Conservation (phyloP, 1,140 invertebrate genomes). For the Scaptomyza montana region DNA sequence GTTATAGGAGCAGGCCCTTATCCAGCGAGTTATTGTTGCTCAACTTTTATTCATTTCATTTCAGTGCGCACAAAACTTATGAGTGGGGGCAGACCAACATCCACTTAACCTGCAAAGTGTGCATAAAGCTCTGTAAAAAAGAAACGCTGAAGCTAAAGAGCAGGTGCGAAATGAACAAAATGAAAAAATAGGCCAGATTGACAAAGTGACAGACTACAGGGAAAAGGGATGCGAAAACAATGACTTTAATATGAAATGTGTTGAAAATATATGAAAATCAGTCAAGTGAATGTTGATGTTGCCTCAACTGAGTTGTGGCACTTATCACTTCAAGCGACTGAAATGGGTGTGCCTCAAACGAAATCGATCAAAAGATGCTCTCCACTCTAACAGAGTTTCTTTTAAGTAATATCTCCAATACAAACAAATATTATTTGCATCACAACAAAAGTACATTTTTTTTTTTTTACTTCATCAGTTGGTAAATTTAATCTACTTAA, state of each 20-base stretch:
- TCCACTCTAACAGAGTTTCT: neutral
- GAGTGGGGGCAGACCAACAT: conserved; percentile 9
- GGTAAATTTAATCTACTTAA: conserved; percentile 3
- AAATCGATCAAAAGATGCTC: neutral
- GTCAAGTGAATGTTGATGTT: conserved; percentile 16
- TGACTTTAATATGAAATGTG: conserved; percentile 36
- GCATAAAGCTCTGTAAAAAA: conserved; percentile 12
- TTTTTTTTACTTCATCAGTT: neutral
- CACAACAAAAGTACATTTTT: too few species aligned
- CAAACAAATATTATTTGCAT: too few species aligned
- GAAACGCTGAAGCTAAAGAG: conserved; percentile 1
- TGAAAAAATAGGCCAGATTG: neutral
- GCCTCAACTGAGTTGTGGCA: neutral
- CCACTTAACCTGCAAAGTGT: conserved; percentile 40
- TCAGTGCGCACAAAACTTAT: conserved; percentile 10
- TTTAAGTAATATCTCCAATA: neutral
- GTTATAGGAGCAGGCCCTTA: neutral
- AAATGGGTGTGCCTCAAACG: neutral
- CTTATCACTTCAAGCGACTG: neutral
- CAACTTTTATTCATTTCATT: conserved; percentile 49
- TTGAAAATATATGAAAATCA: conserved; percentile 32
- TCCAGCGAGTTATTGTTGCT: conserved; percentile 11
- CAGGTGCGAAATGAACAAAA: conserved; percentile 28
- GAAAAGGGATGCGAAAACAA: neutral
- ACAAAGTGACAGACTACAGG: conserved; percentile 1